phyloP scores from a whole-genome alignment of 2,888 invertebrate genomes.

The Pasiphila rectangulata region DNA sequence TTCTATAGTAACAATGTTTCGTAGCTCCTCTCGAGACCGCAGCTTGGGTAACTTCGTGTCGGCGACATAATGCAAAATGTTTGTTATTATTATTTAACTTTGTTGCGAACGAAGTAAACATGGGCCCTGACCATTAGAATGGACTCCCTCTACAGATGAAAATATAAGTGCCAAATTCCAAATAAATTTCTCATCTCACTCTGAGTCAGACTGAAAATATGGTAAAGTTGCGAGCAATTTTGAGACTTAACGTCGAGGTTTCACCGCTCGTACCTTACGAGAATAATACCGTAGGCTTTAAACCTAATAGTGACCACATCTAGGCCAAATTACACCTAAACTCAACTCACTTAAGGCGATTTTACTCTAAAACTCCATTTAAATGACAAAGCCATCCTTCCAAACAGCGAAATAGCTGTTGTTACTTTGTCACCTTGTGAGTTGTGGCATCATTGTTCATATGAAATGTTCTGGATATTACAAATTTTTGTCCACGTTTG shows the following conservation, averaged over 20 bases:
- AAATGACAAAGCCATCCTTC: not conserved
- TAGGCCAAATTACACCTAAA: conserved; percentile 6
- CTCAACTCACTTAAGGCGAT: not conserved
- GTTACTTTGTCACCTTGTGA: conserved; percentile 23
- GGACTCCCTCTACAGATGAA: conserved; percentile 28
- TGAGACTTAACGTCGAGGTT: not conserved
- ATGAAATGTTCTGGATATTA: conserved; percentile 17
- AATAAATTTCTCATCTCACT: not conserved
- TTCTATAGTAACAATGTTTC: conserved; percentile 31
- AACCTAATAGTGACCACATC: not conserved
- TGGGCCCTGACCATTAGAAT: conserved; percentile 34
- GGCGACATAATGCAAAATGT: conserved; percentile 43
- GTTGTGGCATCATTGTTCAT: conserved; percentile 16
- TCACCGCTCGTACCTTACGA: not conserved
- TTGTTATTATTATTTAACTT: conserved; percentile 49
- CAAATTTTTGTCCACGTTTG: conserved; percentile 8
- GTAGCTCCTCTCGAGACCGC: conserved; percentile 37
- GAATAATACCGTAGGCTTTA: not conserved
- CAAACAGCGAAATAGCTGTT: conserved; percentile 40
- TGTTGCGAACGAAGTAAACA: conserved; percentile 40
- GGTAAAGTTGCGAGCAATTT: not conserved
- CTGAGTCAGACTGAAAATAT: not conserved
- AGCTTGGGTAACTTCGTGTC: conserved; percentile 35
- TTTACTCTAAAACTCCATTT: not conserved
- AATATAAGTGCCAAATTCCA: not conserved